Percentiles rank a stretch among this genome's conserved stretches.
phyloP scores from a whole-genome alignment of 1,140 invertebrate genomes.

The Drosophila asahinai region DNA sequence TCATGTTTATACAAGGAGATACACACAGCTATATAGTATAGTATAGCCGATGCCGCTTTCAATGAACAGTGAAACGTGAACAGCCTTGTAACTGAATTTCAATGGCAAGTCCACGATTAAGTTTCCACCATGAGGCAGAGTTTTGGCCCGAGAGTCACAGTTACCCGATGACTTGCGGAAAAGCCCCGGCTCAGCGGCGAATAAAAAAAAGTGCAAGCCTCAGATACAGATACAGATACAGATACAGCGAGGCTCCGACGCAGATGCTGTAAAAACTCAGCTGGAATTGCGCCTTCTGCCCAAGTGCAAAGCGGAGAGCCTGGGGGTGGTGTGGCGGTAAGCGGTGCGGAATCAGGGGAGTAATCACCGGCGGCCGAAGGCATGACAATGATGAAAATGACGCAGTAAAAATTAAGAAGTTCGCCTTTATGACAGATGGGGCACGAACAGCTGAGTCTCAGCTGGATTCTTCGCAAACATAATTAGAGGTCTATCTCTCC shows the following conservation, averaged over 20 bases:
- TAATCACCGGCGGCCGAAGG: conserved; percentile 54
- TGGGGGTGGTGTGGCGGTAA: conserved; percentile 25
- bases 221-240: conserved; percentile 47
- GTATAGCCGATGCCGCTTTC: conserved; percentile 50
- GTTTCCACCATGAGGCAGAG: conserved; percentile 67
- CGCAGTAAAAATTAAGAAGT: conserved; percentile 85
- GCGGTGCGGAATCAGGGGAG: conserved; percentile 31
- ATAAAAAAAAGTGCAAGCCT: conserved; percentile 71
- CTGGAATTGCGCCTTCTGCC: conserved; percentile 62
- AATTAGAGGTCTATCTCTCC: conserved; percentile 68
- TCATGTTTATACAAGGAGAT: conserved; percentile 28
- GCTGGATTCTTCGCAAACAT: conserved; percentile 66
- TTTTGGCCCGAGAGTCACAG: conserved; percentile 65
- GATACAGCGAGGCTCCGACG: conserved; percentile 38
- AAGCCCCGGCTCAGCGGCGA: conserved; percentile 49
- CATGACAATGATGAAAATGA: conserved; percentile 85
- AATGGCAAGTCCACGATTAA: conserved; percentile 84
- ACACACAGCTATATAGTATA: conserved; percentile 25
- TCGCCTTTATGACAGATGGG: conserved; percentile 84
- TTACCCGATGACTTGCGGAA: conserved; percentile 84
- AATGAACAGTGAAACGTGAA: conserved; percentile 72
- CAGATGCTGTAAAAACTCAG: conserved; percentile 65
- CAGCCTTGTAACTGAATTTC: conserved; percentile 85
- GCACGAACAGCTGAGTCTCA: conserved; percentile 77
- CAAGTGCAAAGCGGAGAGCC: conserved; percentile 43